Evolutionary conservation across 2,113 vertebrate genomes (phyloP), one percentile per base, ranked within the genome.

Genomic region (Heliornis fulica): DNA sequence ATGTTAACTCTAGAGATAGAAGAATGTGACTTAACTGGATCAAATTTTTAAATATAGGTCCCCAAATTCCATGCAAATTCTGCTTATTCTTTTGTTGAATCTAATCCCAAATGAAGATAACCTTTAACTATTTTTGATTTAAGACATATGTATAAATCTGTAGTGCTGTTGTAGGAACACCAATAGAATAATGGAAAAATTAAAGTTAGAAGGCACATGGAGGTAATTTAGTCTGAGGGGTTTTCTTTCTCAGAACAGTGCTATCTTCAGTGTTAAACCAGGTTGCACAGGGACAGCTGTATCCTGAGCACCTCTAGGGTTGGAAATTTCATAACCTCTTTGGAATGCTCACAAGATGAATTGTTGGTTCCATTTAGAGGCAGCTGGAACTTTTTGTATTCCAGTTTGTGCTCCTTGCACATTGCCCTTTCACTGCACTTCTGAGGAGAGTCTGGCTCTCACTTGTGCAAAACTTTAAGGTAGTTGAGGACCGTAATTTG

Each of bases 91-190:
- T 64, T 41, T 4, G 1, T 60, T 84, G 48, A 56, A 60, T 61
- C 48, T 56, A 34, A 90, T n/a, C 8, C 36, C 36, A 79, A 64
- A 56, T 3, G 1, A 53, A 75, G 34, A 70, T 56, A 64, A 60
- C 8, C 1, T 54, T 66, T 75, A 56, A 10, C 22, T 63, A 1
- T 28, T 68, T 84, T 84, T 60, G 5, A 21, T 89, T 82, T 18
- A 91, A 64, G 56, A 15, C 26, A 9, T 10, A 2, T 0, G 0
- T 19, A 7, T 10, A 54, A n/a, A n/a, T 45, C 17, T 51, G 7
- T 40, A 65, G 41, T 29, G 69, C 9, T 15, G 45, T 32, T 57
- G 7, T 20, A 40, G 26, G 14, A 74, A 46, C 17, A 15, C 20
- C 31, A 9, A 34, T 1, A 15, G 29, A 34, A 17, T 78, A 5